Evolutionary conservation across 64 coral and sea anemone species (phyloP), one percentile per base, ranked within the genome.

Genomic region (Orbicella faveolata): DNA sequence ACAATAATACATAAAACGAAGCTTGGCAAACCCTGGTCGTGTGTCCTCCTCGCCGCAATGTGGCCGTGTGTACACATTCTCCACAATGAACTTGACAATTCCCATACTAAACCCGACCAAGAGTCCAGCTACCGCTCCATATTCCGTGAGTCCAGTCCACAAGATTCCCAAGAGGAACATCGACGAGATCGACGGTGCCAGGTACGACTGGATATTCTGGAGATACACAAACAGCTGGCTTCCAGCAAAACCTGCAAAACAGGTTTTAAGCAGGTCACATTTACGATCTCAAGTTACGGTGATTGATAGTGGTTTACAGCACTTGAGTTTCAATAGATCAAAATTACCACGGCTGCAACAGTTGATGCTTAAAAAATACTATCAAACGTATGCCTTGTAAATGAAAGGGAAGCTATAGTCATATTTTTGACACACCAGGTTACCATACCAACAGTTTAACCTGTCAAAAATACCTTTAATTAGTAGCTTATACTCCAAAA

Each of bases 1-100:
- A 93, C 94, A 91, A 76, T 90, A 96, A 70, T 87, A 96, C 94
- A 96, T 96, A 51, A 96, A 96, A 61, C 93, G 91, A 72, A 96
- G 65, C 70, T 92, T 93, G 76, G 73, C 94, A 83, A 93, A 93
- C 21, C 88, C 70, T 75, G 94, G 87, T 57, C 91, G 66, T 57
- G 73, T 75, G 61, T 96, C 94, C 5, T 20, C 55, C 61, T 93
- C 87, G 44, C 91, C 91, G 51, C 95, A 96, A 15, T 87, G 75
- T 33, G 95, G 95, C 69, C 83, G 68, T 72, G 88, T 55, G 72
- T 93, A 93, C 5, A 93, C 57, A 51, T 96, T 93, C 17, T 88
- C 95, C 23, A 93, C 59, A n/a, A 93, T 88, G 39, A 96, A 96
- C 67, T 93, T 93, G 23, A 81, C 53, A 20, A 93, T 26, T 12